Conservation (phyloP, 2,113 vertebrate species). For the Mastomys coucha region DNA sequence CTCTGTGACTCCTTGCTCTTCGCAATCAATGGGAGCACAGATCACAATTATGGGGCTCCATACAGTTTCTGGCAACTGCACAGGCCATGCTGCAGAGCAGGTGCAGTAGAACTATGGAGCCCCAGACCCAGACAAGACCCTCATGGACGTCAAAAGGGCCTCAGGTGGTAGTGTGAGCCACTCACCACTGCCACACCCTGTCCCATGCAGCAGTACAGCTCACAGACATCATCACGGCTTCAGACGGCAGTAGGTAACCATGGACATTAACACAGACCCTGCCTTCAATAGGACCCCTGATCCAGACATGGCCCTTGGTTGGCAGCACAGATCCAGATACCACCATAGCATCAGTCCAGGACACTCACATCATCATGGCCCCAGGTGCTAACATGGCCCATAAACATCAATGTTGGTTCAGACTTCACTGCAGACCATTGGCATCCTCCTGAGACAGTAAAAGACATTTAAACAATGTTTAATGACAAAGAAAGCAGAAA, state of each 20-base stretch:
- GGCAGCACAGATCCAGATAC: not conserved
- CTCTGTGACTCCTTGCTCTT: not conserved
- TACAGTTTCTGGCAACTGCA: not conserved
- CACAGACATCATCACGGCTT: not conserved
- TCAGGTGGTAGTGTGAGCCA: not conserved
- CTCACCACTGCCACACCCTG: not conserved
- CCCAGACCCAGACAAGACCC: not conserved
- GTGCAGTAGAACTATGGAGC: not conserved
- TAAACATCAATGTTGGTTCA: not conserved
- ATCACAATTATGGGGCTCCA: not conserved
- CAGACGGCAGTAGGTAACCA: not conserved
- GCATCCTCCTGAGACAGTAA: not conserved
- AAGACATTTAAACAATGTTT: not conserved
- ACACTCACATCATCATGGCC: not conserved
- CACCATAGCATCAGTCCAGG: not conserved
- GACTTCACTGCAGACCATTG: not conserved
- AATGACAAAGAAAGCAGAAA: not conserved
- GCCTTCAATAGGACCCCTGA: not conserved
- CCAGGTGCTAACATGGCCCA: not conserved
- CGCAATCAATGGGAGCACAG: not conserved
- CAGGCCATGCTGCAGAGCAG: not conserved
- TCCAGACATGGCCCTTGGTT: not conserved
- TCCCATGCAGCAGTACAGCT: not conserved
- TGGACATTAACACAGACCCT: not conserved
- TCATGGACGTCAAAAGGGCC: not conserved